Percentiles rank a stretch among this genome's conserved stretches.
Evolutionary conservation across 2,113 vertebrate genomes (phyloP).

Genomic region (Stercorarius parasiticus): DNA sequence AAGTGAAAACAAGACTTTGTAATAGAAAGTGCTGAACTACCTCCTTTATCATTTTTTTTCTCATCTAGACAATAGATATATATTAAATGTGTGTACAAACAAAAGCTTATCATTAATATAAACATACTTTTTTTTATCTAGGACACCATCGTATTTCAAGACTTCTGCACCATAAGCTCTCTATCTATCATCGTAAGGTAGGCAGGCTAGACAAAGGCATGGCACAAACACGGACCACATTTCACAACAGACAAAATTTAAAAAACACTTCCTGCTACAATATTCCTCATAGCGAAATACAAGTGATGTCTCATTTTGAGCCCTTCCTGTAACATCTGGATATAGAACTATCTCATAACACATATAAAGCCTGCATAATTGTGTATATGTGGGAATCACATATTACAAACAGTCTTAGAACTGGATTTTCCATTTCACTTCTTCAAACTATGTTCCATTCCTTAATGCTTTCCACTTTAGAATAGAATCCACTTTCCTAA

Average conservation of each 20-base stretch:
- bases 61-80: not conserved
- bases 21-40: not conserved
- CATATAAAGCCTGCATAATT: not conserved
- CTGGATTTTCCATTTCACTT: conserved; percentile 21
- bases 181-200: not conserved
- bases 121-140: not conserved
- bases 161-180: not conserved
- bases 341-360: not conserved
- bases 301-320: not conserved
- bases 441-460: not conserved
- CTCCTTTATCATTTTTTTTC: not conserved
- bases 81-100: not conserved
- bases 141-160: not conserved
- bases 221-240: not conserved
- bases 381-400: not conserved
- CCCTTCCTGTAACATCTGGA: not conserved
- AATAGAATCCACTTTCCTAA: not conserved
- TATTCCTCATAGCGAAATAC: not conserved
- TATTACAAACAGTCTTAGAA: not conserved
- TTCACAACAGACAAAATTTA: not conserved
- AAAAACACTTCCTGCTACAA: not conserved
- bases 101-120: not conserved
- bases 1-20: not conserved
- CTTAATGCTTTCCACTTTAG: not conserved
- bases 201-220: not conserved